phyloP scores from a whole-genome alignment of 2,888 invertebrate species.

The Neoaliturus tenellus region DNA sequence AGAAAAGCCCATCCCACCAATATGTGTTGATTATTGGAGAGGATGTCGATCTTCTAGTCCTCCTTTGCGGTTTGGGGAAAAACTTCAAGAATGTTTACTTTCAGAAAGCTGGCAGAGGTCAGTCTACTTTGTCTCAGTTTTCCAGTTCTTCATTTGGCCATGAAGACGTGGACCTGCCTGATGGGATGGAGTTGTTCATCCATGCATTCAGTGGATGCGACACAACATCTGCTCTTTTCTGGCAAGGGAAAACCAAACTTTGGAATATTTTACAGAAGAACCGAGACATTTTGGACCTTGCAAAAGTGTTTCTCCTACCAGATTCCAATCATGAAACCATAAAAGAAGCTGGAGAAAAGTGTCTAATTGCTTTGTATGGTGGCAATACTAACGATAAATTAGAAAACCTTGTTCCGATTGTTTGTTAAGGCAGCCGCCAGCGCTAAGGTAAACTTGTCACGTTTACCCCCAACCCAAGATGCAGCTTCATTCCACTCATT shows the following conservation, averaged over 20 bases:
- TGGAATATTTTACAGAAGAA: constrained; percentile 28
- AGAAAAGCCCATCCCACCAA: too few species aligned
- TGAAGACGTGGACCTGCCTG: too few species aligned
- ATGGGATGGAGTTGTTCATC: constrained; percentile 61
- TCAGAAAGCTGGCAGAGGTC: constrained; percentile 52
- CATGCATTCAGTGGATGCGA: constrained; percentile 64
- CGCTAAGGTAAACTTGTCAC: constrained; percentile 38
- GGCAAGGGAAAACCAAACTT: constrained; percentile 33
- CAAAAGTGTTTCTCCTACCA: constrained; percentile 31
- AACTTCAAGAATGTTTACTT: not conserved
- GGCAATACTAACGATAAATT: constrained; percentile 31
- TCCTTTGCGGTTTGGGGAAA: constrained; percentile 50
- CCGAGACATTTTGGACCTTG: constrained; percentile 34
- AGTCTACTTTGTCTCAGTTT: too few species aligned
- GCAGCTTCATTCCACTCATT: constrained; percentile 3
- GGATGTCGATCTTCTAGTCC: constrained; percentile 67
- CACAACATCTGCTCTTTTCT: constrained; percentile 62
- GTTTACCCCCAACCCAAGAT: constrained; percentile 48
- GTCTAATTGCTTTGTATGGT: constrained; percentile 46
- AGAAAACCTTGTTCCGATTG: constrained; percentile 48
- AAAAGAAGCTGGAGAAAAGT: constrained; percentile 30
- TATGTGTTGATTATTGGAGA: constrained; percentile 57
- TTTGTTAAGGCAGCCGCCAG: constrained; percentile 51
- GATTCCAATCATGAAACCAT: constrained; percentile 24
- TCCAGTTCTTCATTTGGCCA: too few species aligned